Base-by-base conservation (phyloP, 1,140 invertebrate species). In the Drosophila persimilis region DNA sequence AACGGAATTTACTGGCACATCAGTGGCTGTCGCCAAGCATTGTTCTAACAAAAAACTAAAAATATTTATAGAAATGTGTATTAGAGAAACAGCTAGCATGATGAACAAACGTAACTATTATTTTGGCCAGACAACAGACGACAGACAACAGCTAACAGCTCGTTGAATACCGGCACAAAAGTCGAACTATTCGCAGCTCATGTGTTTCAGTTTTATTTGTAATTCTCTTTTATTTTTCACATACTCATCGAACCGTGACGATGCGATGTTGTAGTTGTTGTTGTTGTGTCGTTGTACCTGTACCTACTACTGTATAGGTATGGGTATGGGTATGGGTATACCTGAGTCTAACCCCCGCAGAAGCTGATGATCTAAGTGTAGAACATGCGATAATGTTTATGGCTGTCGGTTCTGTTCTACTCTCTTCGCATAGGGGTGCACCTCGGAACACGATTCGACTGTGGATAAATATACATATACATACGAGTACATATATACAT, bases 301-400 rank as follows among this genome's bases (percentile, higher is more conserved):
- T 86, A 52, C 55, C 61, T 60, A 44, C 51, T 48, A 46, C 71
- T 56, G 39, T 48, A 43, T 52, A 63, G 6, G 13, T 26, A 60
- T 24, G 39, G 24, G 11, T 53, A 41, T 41, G 26, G 20, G 24
- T 47, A 41, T 9, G 26, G 15, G 60, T 41, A 24, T 45, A 35
- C 17, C 62, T 20, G 44, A 59, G 60, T 75, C 47, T 69, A 81
- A 78, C 77, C 81, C 83, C 81, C 83, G 78, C 67, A 67, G 62
- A 61, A 57, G 48, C 54, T 59, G 78, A 81, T 88, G 81, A 88
- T 86, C 83, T 86, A 86, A 88, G 83, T 86, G 70, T 86, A 78
- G 73, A 86, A 86, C 78, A 86, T 88, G 81, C 83, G 83, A 86
- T 86, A 86, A 86, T 86, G 63, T 81, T 81, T 85, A 88, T 75